Percentiles rank a stretch among this genome's conserved stretches.
phyloP scores from a whole-genome alignment of 2,797 vertebrate genomes.

The Pelochelys cantorii region DNA sequence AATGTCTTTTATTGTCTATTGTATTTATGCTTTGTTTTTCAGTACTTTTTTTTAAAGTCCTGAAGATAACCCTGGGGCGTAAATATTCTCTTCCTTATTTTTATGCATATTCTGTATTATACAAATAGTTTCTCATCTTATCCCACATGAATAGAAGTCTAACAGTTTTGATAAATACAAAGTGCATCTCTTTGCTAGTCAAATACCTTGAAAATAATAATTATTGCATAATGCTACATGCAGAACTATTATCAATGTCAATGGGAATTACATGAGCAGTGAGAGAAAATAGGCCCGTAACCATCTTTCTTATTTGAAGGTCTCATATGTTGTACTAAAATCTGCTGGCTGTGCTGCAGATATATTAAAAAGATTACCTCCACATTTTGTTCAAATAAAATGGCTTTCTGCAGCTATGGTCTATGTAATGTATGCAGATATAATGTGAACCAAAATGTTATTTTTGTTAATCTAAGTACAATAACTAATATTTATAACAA shows the following conservation, averaged over 20 bases:
- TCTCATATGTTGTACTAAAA: not conserved
- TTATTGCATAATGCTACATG: not conserved
- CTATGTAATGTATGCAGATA: not conserved
- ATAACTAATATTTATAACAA: constrained; percentile 5
- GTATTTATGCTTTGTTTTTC: constrained; percentile 8
- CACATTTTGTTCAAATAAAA: not conserved
- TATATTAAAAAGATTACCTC: constrained; percentile 26
- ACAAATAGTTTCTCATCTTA: constrained; percentile 35
- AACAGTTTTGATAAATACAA: constrained; percentile 8
- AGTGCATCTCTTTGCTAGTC: constrained; percentile 9
- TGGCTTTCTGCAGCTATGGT: not conserved
- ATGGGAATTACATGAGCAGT: not conserved
- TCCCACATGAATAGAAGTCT: constrained; percentile 1
- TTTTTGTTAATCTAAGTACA: constrained; percentile 14
- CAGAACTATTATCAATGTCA: constrained; percentile 19
- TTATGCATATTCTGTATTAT: constrained; percentile 66
- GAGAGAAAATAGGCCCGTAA: not conserved
- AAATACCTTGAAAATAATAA: not conserved
- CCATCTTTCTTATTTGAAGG: constrained; percentile 20
- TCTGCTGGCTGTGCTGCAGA: not conserved
- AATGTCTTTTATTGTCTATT: constrained; percentile 55
- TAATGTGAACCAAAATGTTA: constrained; percentile 25
- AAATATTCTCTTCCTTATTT: constrained; percentile 51
- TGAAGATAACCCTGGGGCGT: constrained; percentile 63
- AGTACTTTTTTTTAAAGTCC: constrained; percentile 7